phyloP scores from a whole-genome alignment of 2,113 vertebrate genomes.

The Stictonetta naevosa region DNA sequence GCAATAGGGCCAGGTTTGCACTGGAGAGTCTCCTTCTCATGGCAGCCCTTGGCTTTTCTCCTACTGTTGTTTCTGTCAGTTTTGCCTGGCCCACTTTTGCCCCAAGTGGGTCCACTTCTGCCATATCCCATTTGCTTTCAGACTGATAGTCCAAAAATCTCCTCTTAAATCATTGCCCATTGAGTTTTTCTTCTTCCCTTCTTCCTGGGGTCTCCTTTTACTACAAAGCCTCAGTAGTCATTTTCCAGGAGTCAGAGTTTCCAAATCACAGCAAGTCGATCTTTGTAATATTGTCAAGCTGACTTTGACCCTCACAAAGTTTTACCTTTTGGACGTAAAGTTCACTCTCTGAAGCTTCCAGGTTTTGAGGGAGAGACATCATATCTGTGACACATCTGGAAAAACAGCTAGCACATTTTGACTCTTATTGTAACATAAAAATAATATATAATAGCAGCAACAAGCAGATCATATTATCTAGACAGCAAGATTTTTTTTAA shows the following conservation, averaged over 20 bases:
- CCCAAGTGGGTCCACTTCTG: background rate
- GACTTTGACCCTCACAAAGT: background rate
- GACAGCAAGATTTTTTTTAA: background rate
- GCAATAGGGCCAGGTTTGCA: background rate
- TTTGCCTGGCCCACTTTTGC: background rate
- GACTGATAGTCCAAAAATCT: background rate
- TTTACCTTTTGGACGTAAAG: background rate
- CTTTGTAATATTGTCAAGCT: background rate
- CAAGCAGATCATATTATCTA: background rate
- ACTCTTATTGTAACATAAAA: background rate
- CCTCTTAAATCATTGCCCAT: background rate
- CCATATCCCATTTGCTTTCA: background rate
- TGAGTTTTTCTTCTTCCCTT: background rate
- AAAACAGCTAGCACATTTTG: background rate
- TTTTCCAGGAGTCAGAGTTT: background rate
- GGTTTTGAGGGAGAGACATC: background rate
- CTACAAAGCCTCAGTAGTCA: background rate
- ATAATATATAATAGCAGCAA: background rate
- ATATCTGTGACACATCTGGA: background rate
- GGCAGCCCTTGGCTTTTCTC: background rate
- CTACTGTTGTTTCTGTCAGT: background rate
- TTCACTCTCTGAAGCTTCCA: background rate
- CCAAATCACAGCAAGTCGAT: background rate
- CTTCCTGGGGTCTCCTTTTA: background rate
- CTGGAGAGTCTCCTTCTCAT: background rate